A percentile compares a stretch with the other conserved stretches of the same genome.
Conservation (phyloP, 2,113 vertebrate species). For the Tamias sibiricus region DNA sequence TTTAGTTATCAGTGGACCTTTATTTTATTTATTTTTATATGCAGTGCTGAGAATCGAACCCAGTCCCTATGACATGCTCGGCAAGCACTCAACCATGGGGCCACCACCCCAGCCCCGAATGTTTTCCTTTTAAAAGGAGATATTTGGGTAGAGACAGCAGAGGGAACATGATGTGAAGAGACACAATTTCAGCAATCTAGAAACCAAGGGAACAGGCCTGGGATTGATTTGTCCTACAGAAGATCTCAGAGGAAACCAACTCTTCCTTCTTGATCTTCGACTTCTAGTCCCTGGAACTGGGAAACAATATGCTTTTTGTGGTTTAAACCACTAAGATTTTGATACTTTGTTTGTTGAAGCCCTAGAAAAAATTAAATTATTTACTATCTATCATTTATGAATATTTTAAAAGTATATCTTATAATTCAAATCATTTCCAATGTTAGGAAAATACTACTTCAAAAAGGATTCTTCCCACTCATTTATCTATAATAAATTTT, state of each 20-base stretch:
- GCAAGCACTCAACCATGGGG: too few species aligned
- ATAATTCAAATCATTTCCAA: neutral
- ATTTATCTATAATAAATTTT: neutral
- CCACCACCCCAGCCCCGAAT: neutral
- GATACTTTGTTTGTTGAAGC: neutral
- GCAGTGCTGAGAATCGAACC: too few species aligned
- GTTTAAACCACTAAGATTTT: neutral
- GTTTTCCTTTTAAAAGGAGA: neutral
- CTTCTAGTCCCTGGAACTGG: neutral
- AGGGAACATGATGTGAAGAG: neutral
- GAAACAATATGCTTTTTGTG: neutral
- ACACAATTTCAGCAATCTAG: neutral
- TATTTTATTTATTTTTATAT: too few species aligned
- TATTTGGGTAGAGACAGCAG: neutral
- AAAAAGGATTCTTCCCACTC: neutral
- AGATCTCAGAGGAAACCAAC: neutral
- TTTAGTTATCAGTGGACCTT: too few species aligned
- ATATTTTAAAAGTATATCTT: neutral
- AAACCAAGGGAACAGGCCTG: neutral
- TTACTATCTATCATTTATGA: neutral
- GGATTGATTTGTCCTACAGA: accelerated
- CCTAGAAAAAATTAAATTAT: neutral
- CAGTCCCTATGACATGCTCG: too few species aligned
- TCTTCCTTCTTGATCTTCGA: neutral
- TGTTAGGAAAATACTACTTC: neutral